These are phyloP conservation scores for Aphelocoma coerulescens DNA, from an alignment of 2,113 vertebrate species.

Conservation along the genomic window DNA sequence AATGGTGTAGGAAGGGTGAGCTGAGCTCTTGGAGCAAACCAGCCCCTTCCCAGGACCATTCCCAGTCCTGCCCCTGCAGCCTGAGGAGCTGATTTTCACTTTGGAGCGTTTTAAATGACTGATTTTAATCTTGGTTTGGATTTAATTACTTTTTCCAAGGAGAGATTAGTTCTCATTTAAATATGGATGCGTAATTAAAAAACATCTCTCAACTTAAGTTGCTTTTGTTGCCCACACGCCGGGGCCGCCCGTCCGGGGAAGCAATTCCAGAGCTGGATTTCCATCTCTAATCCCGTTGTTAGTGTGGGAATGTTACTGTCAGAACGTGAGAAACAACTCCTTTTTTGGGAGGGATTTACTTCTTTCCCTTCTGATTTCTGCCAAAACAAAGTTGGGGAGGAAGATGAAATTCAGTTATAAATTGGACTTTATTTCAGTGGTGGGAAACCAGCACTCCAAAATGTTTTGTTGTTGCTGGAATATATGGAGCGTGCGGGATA, in stretches of 20 bases:
- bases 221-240: neutral
- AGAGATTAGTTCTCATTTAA: slow-evolving; percentile 17
- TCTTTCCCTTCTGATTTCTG: slow-evolving; percentile 9
- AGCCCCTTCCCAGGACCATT: neutral
- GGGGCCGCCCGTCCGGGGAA: neutral
- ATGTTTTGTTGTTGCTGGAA: neutral
- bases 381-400: neutral
- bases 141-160: neutral
- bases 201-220: neutral
- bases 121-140: neutral
- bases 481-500: neutral
- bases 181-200: slow-evolving; percentile 10
- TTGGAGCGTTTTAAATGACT: neutral
- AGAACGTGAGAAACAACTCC: slow-evolving; percentile 1
- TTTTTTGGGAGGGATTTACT: slow-evolving; percentile 18
- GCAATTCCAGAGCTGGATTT: slow-evolving; percentile 19
- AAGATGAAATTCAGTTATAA: neutral
- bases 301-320: neutral
- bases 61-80: neutral
- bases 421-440: neutral
- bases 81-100: neutral
- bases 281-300: neutral
- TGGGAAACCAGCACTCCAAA: neutral
- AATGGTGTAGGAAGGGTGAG: rapidly evolving
- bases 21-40: neutral